These are phyloP conservation scores for Gibbula magus DNA, from an alignment of 2,888 invertebrate genomes.

Conservation along the genomic window DNA sequence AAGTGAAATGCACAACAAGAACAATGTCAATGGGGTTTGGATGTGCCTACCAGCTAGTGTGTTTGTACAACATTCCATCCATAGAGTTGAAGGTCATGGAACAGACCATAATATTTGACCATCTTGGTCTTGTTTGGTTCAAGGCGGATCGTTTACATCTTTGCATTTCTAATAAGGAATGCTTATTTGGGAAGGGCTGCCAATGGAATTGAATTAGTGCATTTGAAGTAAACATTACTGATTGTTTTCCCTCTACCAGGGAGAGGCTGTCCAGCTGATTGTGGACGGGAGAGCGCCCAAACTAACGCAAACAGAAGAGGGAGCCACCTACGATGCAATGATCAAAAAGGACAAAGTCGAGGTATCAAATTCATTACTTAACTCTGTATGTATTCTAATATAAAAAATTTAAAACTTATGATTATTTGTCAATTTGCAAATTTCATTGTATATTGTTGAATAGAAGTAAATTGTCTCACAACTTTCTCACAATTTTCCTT, in stretches of 20 bases:
- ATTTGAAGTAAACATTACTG: not conserved
- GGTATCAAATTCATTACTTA: slow-evolving; percentile 71
- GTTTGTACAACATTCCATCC: not conserved
- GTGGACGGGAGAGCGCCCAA: slow-evolving; percentile 88
- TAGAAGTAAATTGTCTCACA: too few species aligned
- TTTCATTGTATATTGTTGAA: too few species aligned
- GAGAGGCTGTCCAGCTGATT: slow-evolving; percentile 89
- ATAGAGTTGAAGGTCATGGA: not conserved
- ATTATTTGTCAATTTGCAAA: not conserved
- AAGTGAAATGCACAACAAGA: too few species aligned
- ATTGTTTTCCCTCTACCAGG: slow-evolving; percentile 61
- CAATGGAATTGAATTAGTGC: not conserved
- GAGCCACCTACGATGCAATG: slow-evolving; percentile 94
- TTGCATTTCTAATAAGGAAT: too few species aligned
- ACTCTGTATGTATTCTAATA: too few species aligned
- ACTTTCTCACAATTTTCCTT: too few species aligned
- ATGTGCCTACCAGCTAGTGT: not conserved
- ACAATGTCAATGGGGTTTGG: not conserved
- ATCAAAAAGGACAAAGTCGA: slow-evolving; percentile 90
- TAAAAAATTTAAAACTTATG: too few species aligned
- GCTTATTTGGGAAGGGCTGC: too few species aligned
- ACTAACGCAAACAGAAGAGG: slow-evolving; percentile 86
- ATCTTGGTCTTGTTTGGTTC: too few species aligned
- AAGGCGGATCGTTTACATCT: too few species aligned
- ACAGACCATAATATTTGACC: too few species aligned